Evolutionary conservation across 2,888 invertebrate species (phyloP), one percentile per base, ranked within the genome.

Genomic region (Isotomurus palustris): DNA sequence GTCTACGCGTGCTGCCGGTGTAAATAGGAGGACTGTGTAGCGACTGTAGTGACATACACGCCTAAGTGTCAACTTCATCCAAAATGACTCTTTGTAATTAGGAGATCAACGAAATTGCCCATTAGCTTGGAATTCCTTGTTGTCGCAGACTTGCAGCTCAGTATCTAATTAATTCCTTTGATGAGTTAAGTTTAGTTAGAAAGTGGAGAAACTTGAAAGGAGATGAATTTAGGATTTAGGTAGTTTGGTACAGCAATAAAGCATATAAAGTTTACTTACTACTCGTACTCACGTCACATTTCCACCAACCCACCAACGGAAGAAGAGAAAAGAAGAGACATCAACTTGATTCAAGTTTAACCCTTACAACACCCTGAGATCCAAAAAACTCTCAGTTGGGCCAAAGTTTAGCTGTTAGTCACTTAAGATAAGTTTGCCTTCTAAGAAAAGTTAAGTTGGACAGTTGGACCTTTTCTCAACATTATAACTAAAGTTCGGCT

Each of bases 91-190:
- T n/a, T n/a, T n/a, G n/a, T n/a, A n/a, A 19, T 38, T 17, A 38
- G 38, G 19, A 19, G 38, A 38, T 38, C 19, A 38, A 19, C n/a
- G 38, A 17, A 38, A 38, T 38, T 38, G 19, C 38, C 19, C n/a
- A 19, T 38, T 19, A 38, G 38, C 6, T 14, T 38, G 38, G 14
- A n/a, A 38, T 5, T 38, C 38, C n/a, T 8, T n/a, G 8, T 14
- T 32, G 14, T 38, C 17, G 14, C 19, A n/a, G 6, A 17, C 8
- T 8, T 8, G n/a, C 17, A 38, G 38, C 19, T 19, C 19, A 38
- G n/a, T 14, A 38, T 38, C 38, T 38, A 38, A 38, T 38, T 38
- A 38, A 38, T 38, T 38, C 38, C 38, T 38, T 38, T 38, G 38
- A 38, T 38, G 19, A 38, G 38, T 38, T 38, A 8, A 38, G 5